Evolutionary conservation across 1,140 invertebrate species (phyloP).

Genomic region (Zelostemma sp.): DNA sequence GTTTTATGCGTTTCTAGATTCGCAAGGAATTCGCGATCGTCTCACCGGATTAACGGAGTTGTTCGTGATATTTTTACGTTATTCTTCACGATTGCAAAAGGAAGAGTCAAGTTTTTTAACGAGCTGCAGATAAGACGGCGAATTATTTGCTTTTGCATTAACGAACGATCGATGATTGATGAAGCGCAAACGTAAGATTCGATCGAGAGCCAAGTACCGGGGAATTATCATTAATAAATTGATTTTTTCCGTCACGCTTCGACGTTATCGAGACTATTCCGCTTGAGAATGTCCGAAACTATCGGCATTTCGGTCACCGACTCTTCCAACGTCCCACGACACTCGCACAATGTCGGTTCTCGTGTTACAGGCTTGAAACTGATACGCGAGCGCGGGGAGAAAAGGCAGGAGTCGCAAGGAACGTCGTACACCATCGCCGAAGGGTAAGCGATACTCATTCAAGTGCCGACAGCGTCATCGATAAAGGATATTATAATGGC

Average conservation of each 20-base stretch:
- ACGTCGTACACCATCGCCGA: slow-evolving; percentile 55
- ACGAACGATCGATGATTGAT: too few species aligned
- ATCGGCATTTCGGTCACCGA: slow-evolving; percentile 3
- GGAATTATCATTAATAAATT: too few species aligned
- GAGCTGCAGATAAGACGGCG: too few species aligned
- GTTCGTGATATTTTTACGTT: too few species aligned
- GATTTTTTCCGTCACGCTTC: too few species aligned
- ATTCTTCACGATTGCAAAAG: not conserved
- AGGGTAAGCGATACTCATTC: slow-evolving; percentile 62
- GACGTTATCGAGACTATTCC: too few species aligned
- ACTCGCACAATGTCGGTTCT: slow-evolving; percentile 48
- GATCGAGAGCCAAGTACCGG: too few species aligned
- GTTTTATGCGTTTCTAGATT: not conserved
- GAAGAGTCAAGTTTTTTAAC: not conserved
- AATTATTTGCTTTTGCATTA: too few species aligned
- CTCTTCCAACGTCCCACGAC: slow-evolving; percentile 43
- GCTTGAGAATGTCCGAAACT: too few species aligned
- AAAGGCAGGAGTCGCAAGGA: slow-evolving; percentile 38
- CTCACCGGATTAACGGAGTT: not conserved
- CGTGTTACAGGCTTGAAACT: slow-evolving; percentile 56
- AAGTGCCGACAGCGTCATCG: slow-evolving; percentile 56
- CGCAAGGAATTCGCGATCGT: not conserved
- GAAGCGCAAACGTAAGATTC: too few species aligned
- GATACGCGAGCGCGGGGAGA: slow-evolving; percentile 49
- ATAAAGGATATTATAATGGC: slow-evolving; percentile 57